Evolutionary conservation across 2,888 invertebrate species (phyloP).

Genomic region (Lycophotia porphyrea): DNA sequence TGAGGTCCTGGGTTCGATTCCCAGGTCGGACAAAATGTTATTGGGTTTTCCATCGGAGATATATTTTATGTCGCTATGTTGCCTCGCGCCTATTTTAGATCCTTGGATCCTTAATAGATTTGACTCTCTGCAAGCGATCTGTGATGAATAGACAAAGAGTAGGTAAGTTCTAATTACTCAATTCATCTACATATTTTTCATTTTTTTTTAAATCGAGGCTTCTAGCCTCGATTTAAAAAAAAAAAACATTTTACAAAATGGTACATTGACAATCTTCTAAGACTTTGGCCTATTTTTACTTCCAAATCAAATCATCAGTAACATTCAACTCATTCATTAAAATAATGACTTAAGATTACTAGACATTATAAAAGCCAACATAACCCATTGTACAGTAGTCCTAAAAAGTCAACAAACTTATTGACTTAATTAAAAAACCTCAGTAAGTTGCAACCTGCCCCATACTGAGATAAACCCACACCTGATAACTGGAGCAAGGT

Average conservation of each 20-base stretch:
- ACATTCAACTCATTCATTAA: slow-evolving; percentile 19
- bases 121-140: neutral
- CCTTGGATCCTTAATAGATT: neutral
- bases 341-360: slow-evolving; percentile 16
- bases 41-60: neutral
- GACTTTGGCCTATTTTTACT: neutral
- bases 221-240: no score
- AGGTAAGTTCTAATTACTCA: neutral
- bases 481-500: slow-evolving; percentile 84
- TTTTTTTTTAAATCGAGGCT: neutral
- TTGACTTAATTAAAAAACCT: slow-evolving; percentile 56
- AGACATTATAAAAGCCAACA: slow-evolving; percentile 24
- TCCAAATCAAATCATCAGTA: neutral
- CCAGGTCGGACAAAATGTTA: neutral
- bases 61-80: neutral
- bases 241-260: no score
- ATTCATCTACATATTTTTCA: neutral
- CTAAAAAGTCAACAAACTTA: slow-evolving; percentile 46
- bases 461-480: slow-evolving; percentile 65
- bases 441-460: slow-evolving; percentile 51
- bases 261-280: neutral
- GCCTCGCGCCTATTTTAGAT: neutral
- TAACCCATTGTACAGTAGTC: slow-evolving; percentile 1
- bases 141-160: no score
- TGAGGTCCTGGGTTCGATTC: neutral